Evolutionary conservation across 2,113 vertebrate genomes (phyloP).

Genomic region (Acrocephalus arundinaceus): DNA sequence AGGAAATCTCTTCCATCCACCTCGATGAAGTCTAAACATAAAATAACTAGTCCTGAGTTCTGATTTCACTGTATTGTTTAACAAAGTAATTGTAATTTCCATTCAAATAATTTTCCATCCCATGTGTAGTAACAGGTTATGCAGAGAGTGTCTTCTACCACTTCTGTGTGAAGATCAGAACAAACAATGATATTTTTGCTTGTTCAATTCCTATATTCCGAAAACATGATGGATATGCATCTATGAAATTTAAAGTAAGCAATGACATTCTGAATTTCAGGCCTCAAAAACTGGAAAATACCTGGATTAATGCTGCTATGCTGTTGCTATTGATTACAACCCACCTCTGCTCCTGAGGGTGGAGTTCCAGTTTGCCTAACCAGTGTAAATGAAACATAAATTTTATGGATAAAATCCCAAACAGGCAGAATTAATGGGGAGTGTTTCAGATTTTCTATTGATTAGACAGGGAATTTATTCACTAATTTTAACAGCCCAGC

Average conservation of each 20-base stretch:
- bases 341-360: neutral
- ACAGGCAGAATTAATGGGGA: neutral
- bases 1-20: neutral
- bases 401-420: neutral
- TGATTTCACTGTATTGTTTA: neutral
- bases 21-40: neutral
- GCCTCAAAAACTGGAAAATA: neutral
- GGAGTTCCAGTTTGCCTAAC: neutral
- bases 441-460: neutral
- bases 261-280: neutral
- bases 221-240: neutral
- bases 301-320: neutral
- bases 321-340: neutral
- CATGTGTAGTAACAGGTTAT: neutral
- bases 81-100: neutral
- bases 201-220: neutral
- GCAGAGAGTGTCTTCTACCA: neutral
- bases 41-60: neutral
- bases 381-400: neutral
- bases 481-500: neutral
- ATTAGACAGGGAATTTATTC: neutral
- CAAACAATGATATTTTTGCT: neutral
- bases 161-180: neutral
- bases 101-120: neutral
- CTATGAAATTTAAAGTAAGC: neutral